Percentiles rank a stretch among this genome's conserved stretches.
phyloP scores from a whole-genome alignment of 2,797 vertebrate species.

The Falco novaeseelandiae region DNA sequence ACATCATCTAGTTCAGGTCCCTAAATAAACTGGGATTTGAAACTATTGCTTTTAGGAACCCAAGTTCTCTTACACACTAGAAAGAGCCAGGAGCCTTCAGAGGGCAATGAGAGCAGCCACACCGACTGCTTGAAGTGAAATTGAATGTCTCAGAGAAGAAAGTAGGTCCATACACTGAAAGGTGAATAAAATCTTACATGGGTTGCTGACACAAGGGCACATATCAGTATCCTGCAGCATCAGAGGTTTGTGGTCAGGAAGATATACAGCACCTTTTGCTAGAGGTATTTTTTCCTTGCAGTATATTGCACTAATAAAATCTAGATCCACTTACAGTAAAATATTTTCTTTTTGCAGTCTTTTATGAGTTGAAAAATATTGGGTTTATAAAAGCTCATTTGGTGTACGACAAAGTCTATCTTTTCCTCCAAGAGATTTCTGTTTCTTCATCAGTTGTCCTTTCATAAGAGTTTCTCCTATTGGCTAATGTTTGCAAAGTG shows the following conservation, averaged over 20 bases:
- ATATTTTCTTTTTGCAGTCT: not conserved
- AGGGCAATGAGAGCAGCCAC: not conserved
- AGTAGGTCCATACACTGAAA: not conserved
- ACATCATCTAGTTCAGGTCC: not conserved
- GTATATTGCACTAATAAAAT: not conserved
- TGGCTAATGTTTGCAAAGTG: not conserved
- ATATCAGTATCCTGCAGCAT: not conserved
- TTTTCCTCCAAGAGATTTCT: constrained; percentile 10
- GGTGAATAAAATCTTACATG: not conserved
- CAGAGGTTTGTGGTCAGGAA: not conserved
- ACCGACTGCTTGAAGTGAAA: not conserved
- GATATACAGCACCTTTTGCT: not conserved
- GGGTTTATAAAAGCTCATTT: not conserved
- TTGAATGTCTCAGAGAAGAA: not conserved
- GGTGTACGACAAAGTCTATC: not conserved
- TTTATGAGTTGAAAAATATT: not conserved
- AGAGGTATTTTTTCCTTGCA: not conserved
- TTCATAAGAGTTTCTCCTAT: not conserved
- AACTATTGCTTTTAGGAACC: not conserved
- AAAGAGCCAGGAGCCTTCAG: not conserved
- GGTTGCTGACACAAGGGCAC: not conserved
- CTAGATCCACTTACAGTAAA: not conserved
- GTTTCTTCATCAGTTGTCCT: constrained; percentile 7
- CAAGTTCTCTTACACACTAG: not conserved
- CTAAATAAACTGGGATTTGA: not conserved